phyloP scores from a whole-genome alignment of 2,888 invertebrate genomes.

The Drosophila birchii region DNA sequence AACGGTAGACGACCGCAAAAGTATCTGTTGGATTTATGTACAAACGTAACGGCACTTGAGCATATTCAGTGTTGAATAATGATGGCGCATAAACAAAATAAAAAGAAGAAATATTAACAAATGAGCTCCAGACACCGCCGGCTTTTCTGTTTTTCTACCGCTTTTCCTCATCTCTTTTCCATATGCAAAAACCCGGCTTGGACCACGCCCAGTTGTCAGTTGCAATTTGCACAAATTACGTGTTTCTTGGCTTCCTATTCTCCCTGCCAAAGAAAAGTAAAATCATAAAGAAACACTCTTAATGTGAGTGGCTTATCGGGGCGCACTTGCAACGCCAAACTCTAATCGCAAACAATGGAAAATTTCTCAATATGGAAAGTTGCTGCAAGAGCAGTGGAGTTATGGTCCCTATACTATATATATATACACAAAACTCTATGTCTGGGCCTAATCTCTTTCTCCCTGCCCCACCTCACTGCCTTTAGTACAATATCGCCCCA shows the following conservation, averaged over 20 bases:
- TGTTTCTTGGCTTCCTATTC: slow-evolving; percentile 47
- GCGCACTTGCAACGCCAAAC: slow-evolving; percentile 51
- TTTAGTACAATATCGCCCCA: slow-evolving; percentile 6
- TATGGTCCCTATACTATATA: not conserved
- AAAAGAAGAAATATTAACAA: slow-evolving; percentile 55
- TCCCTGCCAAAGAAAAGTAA: slow-evolving; percentile 32
- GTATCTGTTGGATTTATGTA: slow-evolving; percentile 56
- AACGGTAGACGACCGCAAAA: slow-evolving; percentile 67
- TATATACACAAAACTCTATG: slow-evolving; percentile 7
- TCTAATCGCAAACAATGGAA: slow-evolving; percentile 74
- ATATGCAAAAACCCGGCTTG: slow-evolving; percentile 64
- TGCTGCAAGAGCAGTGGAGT: slow-evolving; percentile 29
- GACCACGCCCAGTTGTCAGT: slow-evolving; percentile 68
- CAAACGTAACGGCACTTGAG: slow-evolving; percentile 71
- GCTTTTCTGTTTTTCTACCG: slow-evolving; percentile 32
- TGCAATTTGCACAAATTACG: slow-evolving; percentile 46
- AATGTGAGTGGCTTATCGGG: slow-evolving; percentile 35
- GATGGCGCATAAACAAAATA: slow-evolving; percentile 53
- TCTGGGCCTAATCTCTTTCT: slow-evolving; percentile 12
- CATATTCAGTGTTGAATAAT: slow-evolving; percentile 74
- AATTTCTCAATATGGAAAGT: slow-evolving; percentile 72
- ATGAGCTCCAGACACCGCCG: slow-evolving; percentile 60
- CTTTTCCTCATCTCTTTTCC: slow-evolving; percentile 34
- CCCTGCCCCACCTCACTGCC: slow-evolving; percentile 11
- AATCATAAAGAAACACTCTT: slow-evolving; percentile 35